A percentile compares a stretch with the other conserved stretches of the same genome.
phyloP scores from a whole-genome alignment of 2,888 invertebrate species.

The Drosophila melanocephala region DNA sequence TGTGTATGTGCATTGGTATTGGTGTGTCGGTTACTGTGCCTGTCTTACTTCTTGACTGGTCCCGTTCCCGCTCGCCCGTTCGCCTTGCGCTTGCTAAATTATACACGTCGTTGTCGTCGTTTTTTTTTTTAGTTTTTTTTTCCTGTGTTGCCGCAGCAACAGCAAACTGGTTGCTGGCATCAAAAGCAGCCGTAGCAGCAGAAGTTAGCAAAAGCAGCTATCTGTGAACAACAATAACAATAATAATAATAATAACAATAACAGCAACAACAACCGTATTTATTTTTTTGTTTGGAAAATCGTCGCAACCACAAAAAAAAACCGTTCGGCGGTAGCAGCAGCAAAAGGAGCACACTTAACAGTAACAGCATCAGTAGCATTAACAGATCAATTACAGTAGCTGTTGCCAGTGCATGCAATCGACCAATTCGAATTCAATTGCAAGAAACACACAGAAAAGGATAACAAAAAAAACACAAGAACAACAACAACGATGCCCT shows the following conservation, averaged over 20 bases:
- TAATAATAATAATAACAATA: constrained; percentile 22
- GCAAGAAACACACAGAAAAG: background rate
- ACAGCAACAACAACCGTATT: constrained; percentile 38
- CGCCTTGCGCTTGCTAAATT: constrained; percentile 54
- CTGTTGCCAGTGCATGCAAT: constrained; percentile 7
- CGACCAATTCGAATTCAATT: background rate
- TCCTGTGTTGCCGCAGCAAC: constrained; percentile 64
- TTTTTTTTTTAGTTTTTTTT: constrained; percentile 68
- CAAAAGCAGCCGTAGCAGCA: constrained; percentile 41
- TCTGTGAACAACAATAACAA: constrained; percentile 48
- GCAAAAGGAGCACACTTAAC: constrained; percentile 38
- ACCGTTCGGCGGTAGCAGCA: constrained; percentile 33
- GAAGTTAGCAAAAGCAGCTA: constrained; percentile 39
- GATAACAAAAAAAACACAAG: background rate
- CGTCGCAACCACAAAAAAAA: constrained; percentile 30
- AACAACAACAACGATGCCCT: constrained; percentile 90
- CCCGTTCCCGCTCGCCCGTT: constrained; percentile 55
- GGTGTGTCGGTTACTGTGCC: constrained; percentile 56
- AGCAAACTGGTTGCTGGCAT: constrained; percentile 70
- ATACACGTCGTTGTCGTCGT: constrained; percentile 39
- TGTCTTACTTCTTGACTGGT: constrained; percentile 60
- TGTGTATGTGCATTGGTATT: constrained; percentile 20
- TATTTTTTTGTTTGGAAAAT: constrained; percentile 40
- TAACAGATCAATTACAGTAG: constrained; percentile 34
- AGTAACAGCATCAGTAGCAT: constrained; percentile 23